Evolutionary conservation across 2,888 invertebrate genomes (phyloP).

Genomic region (Diaprepes abbreviatus): DNA sequence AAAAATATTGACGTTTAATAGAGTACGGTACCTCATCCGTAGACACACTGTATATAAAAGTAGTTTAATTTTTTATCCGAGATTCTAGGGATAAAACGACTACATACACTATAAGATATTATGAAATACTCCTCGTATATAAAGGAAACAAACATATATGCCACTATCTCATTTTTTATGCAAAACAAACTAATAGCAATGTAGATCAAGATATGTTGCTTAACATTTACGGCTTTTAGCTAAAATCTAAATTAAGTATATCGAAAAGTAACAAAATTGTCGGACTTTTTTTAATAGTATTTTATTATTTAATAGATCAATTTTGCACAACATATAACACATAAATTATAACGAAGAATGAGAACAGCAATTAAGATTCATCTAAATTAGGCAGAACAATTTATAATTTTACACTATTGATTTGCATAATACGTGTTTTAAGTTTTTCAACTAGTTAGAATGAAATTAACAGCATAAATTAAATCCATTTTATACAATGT

Average conservation of each 20-base stretch:
- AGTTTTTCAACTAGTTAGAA: no score
- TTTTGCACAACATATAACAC: slow-evolving; percentile 1
- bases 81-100: no score
- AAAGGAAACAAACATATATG: slow-evolving; percentile 3
- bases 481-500: no score
- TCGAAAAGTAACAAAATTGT: slow-evolving; percentile 3
- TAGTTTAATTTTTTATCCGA: no score
- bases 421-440: no score
- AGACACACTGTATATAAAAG: no score
- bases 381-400: slow-evolving; percentile 9
- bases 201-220: slow-evolving; percentile 13
- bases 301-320: slow-evolving; percentile 12
- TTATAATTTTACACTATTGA: slow-evolving; percentile 1
- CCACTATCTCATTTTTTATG: not conserved
- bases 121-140: not conserved
- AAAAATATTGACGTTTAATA: no score
- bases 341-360: slow-evolving; percentile 10
- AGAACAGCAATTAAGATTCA: slow-evolving; percentile 10
- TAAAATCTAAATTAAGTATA: slow-evolving; percentile 19
- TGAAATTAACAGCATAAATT: no score
- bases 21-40: no score
- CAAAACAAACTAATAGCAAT: slow-evolving; percentile 6
- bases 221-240: slow-evolving; percentile 4
- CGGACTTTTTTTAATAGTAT: not conserved
- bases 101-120: no score